These are phyloP conservation scores for Maniola jurtina DNA, from an alignment of 1,140 invertebrate genomes.

Conservation along the genomic window DNA sequence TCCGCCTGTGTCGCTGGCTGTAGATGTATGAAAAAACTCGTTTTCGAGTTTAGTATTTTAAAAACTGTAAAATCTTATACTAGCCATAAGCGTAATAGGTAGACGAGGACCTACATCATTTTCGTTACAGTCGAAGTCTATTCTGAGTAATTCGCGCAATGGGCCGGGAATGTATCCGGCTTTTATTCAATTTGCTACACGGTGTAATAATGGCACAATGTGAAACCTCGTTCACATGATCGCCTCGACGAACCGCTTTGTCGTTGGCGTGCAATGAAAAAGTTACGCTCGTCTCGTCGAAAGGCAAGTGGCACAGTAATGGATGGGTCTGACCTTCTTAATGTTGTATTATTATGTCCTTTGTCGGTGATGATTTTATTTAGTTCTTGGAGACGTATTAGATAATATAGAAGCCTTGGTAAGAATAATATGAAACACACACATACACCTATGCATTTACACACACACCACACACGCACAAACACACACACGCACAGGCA, in stretches of 20 bases:
- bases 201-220: constrained; percentile 49
- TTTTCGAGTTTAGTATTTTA: too few relatives aligned
- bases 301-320: constrained; percentile 18
- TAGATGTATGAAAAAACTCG: too few relatives aligned
- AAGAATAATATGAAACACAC: too few relatives aligned
- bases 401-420: too few relatives aligned
- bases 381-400: not conserved
- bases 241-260: constrained; percentile 35
- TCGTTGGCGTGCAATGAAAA: constrained; percentile 26
- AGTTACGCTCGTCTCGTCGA: constrained; percentile 25
- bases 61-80: too few relatives aligned
- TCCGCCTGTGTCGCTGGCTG: too few relatives aligned
- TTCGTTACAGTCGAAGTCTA: constrained; percentile 36
- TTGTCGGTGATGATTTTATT: not conserved
- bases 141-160: constrained; percentile 41
- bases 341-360: constrained; percentile 4
- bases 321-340: constrained; percentile 5
- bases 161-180: constrained; percentile 35
- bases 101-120: too few relatives aligned
- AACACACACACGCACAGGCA: too few relatives aligned
- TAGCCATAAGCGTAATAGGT: too few relatives aligned
- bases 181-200: constrained; percentile 59
- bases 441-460: too few relatives aligned
- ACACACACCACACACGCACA: too few relatives aligned
- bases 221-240: constrained; percentile 39